A percentile compares a stretch with the other conserved stretches of the same genome.
Evolutionary conservation across 35 echinoderm and acorn worm species (phyloP).

Genomic region (Ophioderma brevispina): DNA sequence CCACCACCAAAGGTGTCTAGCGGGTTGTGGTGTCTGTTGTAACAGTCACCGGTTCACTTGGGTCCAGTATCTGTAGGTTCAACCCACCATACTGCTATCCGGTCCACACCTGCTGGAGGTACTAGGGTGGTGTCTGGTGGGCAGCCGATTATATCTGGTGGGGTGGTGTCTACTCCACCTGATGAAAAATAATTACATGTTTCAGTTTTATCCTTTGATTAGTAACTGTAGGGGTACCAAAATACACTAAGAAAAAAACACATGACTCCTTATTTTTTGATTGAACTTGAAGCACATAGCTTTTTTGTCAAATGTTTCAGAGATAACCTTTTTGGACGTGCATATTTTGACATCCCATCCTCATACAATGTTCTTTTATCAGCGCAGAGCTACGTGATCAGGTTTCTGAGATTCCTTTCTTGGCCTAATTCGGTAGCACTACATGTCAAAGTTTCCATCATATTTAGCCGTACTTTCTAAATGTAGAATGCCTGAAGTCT

Average conservation of each 20-base stretch:
- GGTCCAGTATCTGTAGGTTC: constrained; percentile 58
- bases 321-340: not conserved
- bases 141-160: constrained; percentile 38
- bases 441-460: no score
- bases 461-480: no score
- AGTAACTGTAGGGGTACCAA: no score
- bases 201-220: not conserved
- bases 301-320: not conserved
- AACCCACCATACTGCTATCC: constrained; percentile 37
- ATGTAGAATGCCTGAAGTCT: no score
- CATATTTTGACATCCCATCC: not conserved
- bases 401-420: no score
- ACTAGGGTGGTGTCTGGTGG: constrained; percentile 13
- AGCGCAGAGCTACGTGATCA: no score
- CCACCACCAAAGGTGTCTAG: constrained; percentile 35
- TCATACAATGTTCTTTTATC: no score
- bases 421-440: no score
- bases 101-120: not conserved
- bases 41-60: constrained; percentile 18
- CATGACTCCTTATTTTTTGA: no score
- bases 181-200: not conserved
- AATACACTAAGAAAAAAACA: no score
- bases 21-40: constrained; percentile 16
- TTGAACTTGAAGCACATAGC: not conserved
- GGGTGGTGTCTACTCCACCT: constrained; percentile 3